Base-by-base conservation (phyloP, 2,797 vertebrate species). In the Euthynnus affinis region DNA sequence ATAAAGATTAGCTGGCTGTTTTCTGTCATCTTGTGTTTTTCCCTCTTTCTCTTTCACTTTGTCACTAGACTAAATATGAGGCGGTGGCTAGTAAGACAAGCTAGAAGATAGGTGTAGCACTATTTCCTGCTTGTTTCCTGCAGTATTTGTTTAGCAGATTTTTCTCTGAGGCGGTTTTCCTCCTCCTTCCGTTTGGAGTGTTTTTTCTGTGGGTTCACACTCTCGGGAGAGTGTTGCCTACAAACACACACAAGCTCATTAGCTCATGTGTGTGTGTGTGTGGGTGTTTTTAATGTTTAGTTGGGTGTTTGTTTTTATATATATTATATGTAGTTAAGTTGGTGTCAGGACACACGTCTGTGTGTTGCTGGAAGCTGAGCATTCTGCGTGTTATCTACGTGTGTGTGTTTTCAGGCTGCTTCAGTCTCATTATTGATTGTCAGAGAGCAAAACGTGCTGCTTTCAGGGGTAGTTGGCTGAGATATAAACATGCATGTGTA, bases 211-310 rank as follows among this genome's bases (percentile, higher is more conserved):
- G 87, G 76, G 78, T 87, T 90, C 81, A 27, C 72, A 64, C 71
- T 93, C 92, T 88, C 89, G 46, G 52, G 90, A 84, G 90, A 91
- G 59, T 46, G 55, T 74, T 76, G 85, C 76, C 82, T 88, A 65
- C 87, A 86, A 90, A 92, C 88, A 83, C 88, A 91, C 85, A 86
- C 65, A 78, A 80, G 84, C 92, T 93, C 88, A 92, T 94, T 92
- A 93, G 81, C 67, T 59, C 2, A 0, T 84, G 62, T 29, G 59
- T 48, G 46, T 20, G n/a, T 42, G n/a, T 74, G 78, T 76, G 81
- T 51, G 76, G 71, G 88, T 65, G 80, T 85, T 86, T 73, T 82
- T 68, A 83, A 84, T 78, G 88, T 86, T 74, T 69, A 29, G 46
- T 37, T 53, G 13, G 48, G 13, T 87, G 69, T 88, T 88, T 89